Base-by-base conservation (phyloP, 2,113 vertebrate species). In the Aptenodytes patagonicus region DNA sequence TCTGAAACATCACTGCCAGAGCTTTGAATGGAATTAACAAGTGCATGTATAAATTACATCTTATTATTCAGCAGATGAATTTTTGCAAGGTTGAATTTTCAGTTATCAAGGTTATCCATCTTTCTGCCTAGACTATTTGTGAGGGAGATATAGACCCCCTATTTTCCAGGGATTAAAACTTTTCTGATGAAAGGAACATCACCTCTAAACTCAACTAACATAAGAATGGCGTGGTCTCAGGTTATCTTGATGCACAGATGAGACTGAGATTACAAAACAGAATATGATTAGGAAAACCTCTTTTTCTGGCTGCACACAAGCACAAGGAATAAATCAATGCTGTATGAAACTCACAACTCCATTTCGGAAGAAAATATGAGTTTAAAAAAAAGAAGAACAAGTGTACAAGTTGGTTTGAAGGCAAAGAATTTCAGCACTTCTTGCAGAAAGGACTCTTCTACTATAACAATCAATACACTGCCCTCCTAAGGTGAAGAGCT, bases 51-150 rank as follows among this genome's bases (percentile, higher is more conserved):
- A 97, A 97, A 95, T 92, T 90, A 34, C 44, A 64, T 70, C 42
- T 93, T 96, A 90, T 90, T 93, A 96, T 95, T 97, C 91, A 97
- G 76, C 61, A 83, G 71, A 94, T 69, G 49, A 95, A 54, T 70
- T 89, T 97, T 96, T 94, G 31, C 89, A 95, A 97, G 70, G 87
- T 93, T 94, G 78, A 93, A 91, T 95, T 90, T 95, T 91, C 87
- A 54, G 19, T 94, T 93, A 96, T 93, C 92, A 96, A 93, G 81
- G 61, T 90, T 95, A 94, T 91, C 80, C 24, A 79, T 95, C 92
- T 95, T 89, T 84, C 61, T 93, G 64, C 49, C 69, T 72, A 64
- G 34, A 65, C n/a, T 94, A 71, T 79, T 93, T 89, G 26, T 64
- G 72, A 87, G 21, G 20, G 42, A 85, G 49, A 80, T 88, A 92